Evolutionary conservation across 2,797 vertebrate genomes (phyloP), one percentile per base, ranked within the genome.

Genomic region (Triplophysa yarkandensis): DNA sequence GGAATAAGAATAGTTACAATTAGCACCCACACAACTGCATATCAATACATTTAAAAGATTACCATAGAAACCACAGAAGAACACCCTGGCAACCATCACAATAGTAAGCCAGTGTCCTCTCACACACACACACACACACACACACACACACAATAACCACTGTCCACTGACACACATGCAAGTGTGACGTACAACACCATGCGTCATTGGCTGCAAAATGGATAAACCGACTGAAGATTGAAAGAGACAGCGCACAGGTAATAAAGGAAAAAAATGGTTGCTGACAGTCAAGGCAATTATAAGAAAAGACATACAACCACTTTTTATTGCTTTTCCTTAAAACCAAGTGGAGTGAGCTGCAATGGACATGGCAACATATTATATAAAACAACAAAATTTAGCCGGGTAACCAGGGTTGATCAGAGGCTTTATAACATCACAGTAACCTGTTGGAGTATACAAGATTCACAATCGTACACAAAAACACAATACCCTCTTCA

Each of bases 391-490:
- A 28, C 21, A 72, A 1, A 23, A 28, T 54, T n/a, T 54, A n/a
- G 2, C 60, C 25, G 43, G 41, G 41, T 6, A 72, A 63, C 10
- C 32, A 62, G 36, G n/a, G 17, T 21, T 30, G 32, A 54, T 63
- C 3, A 72, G 46, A 32, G 28, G 46, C n/a, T 72, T 63, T 32
- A 10, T 54, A 54, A 52, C 13, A 19, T 41, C 60, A 63, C 7
- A 64, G 13, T 64, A 32, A 73, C 34, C 48, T 55, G 25, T 43
- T 50, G 9, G n/a, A 27, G 34, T 27, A n/a, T 48, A 48, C 46
- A 50, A 23, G 69, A 39, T 43, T 28, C 14, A 0, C 30, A 36
- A 44, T 71, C 28, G 36, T 28, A 50, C 30, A 36, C 3, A 36
- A 14, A 55, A 14, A 55, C 23, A 27, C 55, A 28, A 27, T 27